Percentiles rank a stretch among this genome's conserved stretches.
These are phyloP conservation scores for Megaceryle alcyon DNA, from an alignment of 2,797 vertebrate genomes.

Conservation along the genomic window DNA sequence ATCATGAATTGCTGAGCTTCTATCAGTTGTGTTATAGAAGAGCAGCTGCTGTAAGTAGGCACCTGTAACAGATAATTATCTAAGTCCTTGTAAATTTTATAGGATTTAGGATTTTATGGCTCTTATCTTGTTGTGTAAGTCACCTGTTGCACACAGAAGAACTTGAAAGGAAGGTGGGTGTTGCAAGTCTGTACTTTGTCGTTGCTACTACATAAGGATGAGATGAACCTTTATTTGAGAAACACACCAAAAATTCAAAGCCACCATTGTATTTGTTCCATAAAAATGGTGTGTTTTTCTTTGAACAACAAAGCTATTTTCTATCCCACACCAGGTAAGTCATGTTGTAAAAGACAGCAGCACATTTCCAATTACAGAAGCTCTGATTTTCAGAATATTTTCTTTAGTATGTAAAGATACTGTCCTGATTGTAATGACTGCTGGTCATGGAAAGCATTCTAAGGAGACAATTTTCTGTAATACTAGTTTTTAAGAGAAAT, in stretches of 20 bases:
- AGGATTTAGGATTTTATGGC: not conserved
- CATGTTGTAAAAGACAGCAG: not conserved
- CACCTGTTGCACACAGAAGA: not conserved
- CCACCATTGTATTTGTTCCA: not conserved
- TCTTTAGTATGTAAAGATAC: not conserved
- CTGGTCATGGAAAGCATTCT: not conserved
- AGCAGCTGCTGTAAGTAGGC: not conserved
- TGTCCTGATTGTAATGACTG: not conserved
- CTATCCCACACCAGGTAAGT: too few species aligned
- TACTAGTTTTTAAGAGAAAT: not conserved
- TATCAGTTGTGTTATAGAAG: not conserved
- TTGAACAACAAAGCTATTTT: not conserved
- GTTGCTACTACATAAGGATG: not conserved
- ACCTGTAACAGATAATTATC: not conserved
- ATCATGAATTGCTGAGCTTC: not conserved
- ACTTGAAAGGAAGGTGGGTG: not conserved
- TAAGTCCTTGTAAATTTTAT: not conserved
- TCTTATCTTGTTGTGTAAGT: rapidly evolving
- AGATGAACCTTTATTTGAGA: not conserved
- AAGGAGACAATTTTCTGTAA: not conserved
- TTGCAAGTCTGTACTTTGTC: not conserved
- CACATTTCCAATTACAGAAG: not conserved
- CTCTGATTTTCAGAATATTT: not conserved
- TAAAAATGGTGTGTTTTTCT: not conserved
- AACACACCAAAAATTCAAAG: not conserved